phyloP scores from a whole-genome alignment of 2,888 invertebrate species.

The Hemistola chrysoprasaria region DNA sequence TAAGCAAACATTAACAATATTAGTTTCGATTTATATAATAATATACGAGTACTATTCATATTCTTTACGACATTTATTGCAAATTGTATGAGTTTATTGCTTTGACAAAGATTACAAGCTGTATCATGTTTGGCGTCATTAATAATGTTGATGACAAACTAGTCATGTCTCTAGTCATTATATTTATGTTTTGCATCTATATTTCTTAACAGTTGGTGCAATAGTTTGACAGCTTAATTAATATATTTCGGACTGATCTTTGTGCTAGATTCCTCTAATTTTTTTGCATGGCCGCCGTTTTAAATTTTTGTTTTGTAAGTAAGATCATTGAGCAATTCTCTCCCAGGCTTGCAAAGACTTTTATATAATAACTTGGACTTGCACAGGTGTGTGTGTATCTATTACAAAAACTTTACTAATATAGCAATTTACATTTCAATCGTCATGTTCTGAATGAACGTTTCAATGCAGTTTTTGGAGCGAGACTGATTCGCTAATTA shows the following conservation, averaged over 20 bases:
- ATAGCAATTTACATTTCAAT: conserved; percentile 37
- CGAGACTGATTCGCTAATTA: conserved; percentile 39
- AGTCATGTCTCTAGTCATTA: too few relatives aligned
- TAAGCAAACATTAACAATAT: too few relatives aligned
- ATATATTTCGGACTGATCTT: too few relatives aligned
- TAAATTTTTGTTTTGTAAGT: not conserved
- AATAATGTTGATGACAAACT: not conserved
- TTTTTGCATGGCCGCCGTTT: not conserved
- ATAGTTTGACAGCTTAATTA: too few relatives aligned
- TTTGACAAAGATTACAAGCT: conserved; percentile 5
- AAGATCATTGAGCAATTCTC: conserved; percentile 14
- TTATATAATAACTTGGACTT: conserved; percentile 30
- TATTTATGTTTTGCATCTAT: not conserved
- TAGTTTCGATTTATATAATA: too few relatives aligned
- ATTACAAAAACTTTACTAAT: conserved; percentile 35
- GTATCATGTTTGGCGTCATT: not conserved
- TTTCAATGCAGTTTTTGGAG: conserved; percentile 41
- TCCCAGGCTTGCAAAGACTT: conserved; percentile 13
- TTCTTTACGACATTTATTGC: too few relatives aligned
- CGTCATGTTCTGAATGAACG: conserved; percentile 33
- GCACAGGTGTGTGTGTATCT: conserved; percentile 33
- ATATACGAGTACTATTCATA: too few relatives aligned
- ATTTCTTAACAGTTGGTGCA: too few relatives aligned
- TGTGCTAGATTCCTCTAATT: not conserved
- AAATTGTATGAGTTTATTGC: conserved; percentile 9